Evolutionary conservation across 2,113 vertebrate species (phyloP), one percentile per base, ranked within the genome.

Genomic region (Phylloscopus trochilus): DNA sequence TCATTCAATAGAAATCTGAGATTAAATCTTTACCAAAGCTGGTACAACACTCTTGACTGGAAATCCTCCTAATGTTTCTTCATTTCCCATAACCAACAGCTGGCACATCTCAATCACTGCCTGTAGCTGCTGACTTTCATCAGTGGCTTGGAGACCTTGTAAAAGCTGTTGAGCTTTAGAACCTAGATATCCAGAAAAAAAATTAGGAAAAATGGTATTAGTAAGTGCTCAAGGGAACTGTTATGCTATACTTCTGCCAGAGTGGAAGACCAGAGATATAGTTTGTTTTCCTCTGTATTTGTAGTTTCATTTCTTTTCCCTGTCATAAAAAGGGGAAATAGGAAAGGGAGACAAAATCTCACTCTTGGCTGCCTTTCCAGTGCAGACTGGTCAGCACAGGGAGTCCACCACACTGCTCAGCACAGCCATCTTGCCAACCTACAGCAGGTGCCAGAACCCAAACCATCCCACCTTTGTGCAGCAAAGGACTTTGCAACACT

Each of bases 71-170:
- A 99, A 97, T 2, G 99, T 99, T 98, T 99, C 99, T 97, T 99
- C 99, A 72, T 99, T 99, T 70, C 99, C 99, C 99, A 99, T 99
- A 90, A 99, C 99, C 96, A 99, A 95, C 74, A 99, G 97, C 96
- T 99, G 99, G 97, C 99, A 99, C 99, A 99, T 99, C 97, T 99
- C 99, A 92, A 99, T 99, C 59, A 99, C 99, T 33, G 99, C 99
- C 97, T 99, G 99, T 64, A 99, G 98, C 74, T 99, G 99, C 93
- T 99, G 99, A 92, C 99, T 99, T 96, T 99, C 99, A 49, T 99
- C 99, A 87, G 99, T 99, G 51, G 99, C 99, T 98, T 99, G 99
- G 21, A 99, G 98, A 94, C 99, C 99, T 97, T 99, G 99, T 35
- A 99, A 98, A 90, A 99, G 98, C 97, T 99, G 99, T 93, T 99